Percentiles rank a stretch among this genome's conserved stretches.
Evolutionary conservation across 2,888 invertebrate genomes (phyloP).

Genomic region (Catocala sponsa): DNA sequence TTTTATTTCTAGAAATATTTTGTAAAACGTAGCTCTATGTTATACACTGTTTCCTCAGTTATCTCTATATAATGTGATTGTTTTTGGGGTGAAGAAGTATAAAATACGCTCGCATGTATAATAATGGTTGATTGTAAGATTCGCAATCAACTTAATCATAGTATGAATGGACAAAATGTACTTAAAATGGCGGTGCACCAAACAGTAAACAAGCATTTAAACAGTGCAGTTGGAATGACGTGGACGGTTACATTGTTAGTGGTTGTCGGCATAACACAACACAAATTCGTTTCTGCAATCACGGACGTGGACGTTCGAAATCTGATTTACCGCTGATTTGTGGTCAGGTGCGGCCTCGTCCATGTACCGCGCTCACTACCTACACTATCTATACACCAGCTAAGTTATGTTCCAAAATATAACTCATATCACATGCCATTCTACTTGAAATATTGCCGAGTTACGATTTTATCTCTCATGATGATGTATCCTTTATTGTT

Average conservation of each 20-base stretch:
- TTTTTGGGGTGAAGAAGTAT: too few species aligned
- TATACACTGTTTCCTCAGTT: too few species aligned
- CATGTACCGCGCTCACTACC: conserved; percentile 33
- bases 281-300: conserved; percentile 80
- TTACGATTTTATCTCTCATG: conserved; percentile 41
- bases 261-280: conserved; percentile 62
- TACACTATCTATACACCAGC: conserved; percentile 23
- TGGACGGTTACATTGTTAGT: conserved; percentile 66
- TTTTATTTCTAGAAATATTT: too few species aligned
- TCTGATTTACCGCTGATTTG: conserved; percentile 86
- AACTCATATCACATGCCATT: conserved; percentile 42
- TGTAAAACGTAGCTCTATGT: too few species aligned
- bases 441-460: conserved; percentile 35
- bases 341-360: conserved; percentile 64
- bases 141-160: too few species aligned
- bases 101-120: too few species aligned
- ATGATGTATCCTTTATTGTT: conserved; percentile 45
- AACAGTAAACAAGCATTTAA: conserved; percentile 36
- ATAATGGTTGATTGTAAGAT: too few species aligned
- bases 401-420: conserved; percentile 40
- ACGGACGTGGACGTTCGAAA: conserved; percentile 77
- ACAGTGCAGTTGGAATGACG: conserved; percentile 49
- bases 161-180: background rate
- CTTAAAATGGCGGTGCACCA: background rate
- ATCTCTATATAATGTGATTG: too few species aligned